These are phyloP conservation scores for Agrochola lychnidis DNA, from an alignment of 2,888 invertebrate genomes.

Conservation along the genomic window DNA sequence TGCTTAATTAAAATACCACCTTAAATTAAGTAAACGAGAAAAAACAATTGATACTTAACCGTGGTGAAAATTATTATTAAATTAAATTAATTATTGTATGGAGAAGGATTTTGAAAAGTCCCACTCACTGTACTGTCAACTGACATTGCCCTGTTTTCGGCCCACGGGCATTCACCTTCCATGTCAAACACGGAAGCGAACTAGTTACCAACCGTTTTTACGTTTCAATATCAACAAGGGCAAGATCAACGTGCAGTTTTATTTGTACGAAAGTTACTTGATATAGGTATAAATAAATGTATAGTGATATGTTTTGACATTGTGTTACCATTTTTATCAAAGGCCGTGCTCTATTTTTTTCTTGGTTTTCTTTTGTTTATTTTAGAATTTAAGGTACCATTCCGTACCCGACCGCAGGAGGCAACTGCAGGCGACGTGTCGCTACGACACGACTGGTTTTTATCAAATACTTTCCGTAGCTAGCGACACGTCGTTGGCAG, in stretches of 20 bases:
- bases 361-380: constrained; percentile 20
- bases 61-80: constrained; percentile 42
- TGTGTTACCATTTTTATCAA: constrained; percentile 63
- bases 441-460: no score
- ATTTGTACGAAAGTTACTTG: constrained; percentile 65
- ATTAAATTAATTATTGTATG: constrained; percentile 33
- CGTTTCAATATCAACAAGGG: constrained; percentile 71
- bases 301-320: constrained; percentile 61
- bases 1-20: constrained; percentile 4
- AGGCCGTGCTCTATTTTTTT: constrained; percentile 51
- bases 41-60: constrained; percentile 28
- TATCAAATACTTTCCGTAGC: no score
- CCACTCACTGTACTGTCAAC: constrained; percentile 82
- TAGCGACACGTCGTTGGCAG: no score
- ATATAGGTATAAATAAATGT: constrained; percentile 17
- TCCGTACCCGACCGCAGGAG: no score
- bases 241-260: constrained; percentile 67
- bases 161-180: constrained; percentile 85
- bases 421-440: no score
- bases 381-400: not conserved
- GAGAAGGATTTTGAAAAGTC: constrained; percentile 74
- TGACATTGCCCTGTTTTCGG: constrained; percentile 80
- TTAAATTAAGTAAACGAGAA: constrained; percentile 14
- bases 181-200: constrained; percentile 72
- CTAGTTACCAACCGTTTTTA: constrained; percentile 65